Evolutionary conservation across 2,888 invertebrate genomes (phyloP).

Genomic region (Diarsia dahlii): DNA sequence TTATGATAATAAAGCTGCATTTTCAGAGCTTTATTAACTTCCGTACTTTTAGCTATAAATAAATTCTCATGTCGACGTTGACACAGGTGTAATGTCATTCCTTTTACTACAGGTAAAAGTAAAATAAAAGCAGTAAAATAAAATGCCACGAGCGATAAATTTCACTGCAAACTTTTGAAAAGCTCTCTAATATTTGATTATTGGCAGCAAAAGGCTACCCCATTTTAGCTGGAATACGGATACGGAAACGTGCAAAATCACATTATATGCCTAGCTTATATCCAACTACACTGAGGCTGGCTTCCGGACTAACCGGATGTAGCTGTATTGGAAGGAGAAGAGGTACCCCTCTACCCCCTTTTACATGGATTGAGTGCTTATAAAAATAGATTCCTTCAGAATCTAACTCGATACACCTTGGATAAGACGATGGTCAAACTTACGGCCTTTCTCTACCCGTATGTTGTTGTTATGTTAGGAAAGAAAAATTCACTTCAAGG

Average conservation of each 20-base stretch:
- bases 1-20: neutral
- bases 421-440: neutral
- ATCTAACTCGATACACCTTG: neutral
- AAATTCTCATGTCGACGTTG: slow-evolving; percentile 4
- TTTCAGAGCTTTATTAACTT: slow-evolving; percentile 12
- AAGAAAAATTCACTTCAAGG: neutral
- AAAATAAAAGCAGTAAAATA: too few species aligned
- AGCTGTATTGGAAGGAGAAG: neutral
- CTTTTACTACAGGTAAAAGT: slow-evolving; percentile 8
- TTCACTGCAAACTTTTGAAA: slow-evolving; percentile 15
- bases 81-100: slow-evolving; percentile 24
- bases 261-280: neutral
- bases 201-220: neutral
- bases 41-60: neutral
- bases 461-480: too few species aligned
- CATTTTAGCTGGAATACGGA: neutral
- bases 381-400: neutral
- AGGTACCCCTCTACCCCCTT: too few species aligned
- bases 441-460: neutral
- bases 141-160: neutral
- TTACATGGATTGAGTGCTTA: neutral
- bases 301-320: neutral
- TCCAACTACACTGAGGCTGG: too few species aligned
- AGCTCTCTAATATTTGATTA: slow-evolving; percentile 13
- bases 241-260: neutral